Percentiles rank a stretch among this genome's conserved stretches.
Evolutionary conservation across 2,888 invertebrate genomes (phyloP).

Genomic region (Aelia acuminata): DNA sequence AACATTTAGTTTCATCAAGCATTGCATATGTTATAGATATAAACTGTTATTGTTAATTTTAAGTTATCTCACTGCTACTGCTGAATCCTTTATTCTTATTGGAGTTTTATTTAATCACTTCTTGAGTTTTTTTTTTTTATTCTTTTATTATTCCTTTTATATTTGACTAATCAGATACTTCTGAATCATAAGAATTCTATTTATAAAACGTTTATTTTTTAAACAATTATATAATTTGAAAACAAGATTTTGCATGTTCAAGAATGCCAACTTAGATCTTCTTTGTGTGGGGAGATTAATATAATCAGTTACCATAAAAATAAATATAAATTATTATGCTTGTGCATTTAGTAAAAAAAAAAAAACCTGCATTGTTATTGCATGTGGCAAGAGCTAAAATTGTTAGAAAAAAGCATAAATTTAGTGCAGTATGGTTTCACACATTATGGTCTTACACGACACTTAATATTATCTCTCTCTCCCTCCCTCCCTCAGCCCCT

Average conservation of each 20-base stretch:
- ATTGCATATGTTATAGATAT: background rate
- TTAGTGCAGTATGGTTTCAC: background rate
- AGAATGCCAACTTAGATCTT: background rate
- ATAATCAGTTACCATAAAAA: background rate
- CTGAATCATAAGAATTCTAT: background rate
- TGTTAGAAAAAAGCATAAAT: background rate
- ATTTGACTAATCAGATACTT: background rate
- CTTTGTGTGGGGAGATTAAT: background rate
- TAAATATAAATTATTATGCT: background rate
- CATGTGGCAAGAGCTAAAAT: background rate
- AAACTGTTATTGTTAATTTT: background rate
- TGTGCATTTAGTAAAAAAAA: background rate
- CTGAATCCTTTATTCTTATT: background rate
- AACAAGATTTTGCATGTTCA: background rate
- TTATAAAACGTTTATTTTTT: background rate
- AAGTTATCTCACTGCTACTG: background rate
- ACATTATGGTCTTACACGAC: too few species aligned
- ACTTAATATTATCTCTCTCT: too few species aligned
- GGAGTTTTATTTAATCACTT: background rate
- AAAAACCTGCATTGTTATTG: background rate
- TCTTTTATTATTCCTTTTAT: background rate
- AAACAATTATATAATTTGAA: background rate
- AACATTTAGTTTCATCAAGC: background rate
- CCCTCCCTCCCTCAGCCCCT: too few species aligned
- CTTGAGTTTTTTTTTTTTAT: background rate